These are phyloP conservation scores for Rhamphomyia laevipes DNA, from an alignment of 2,888 invertebrate species.

Conservation along the genomic window DNA sequence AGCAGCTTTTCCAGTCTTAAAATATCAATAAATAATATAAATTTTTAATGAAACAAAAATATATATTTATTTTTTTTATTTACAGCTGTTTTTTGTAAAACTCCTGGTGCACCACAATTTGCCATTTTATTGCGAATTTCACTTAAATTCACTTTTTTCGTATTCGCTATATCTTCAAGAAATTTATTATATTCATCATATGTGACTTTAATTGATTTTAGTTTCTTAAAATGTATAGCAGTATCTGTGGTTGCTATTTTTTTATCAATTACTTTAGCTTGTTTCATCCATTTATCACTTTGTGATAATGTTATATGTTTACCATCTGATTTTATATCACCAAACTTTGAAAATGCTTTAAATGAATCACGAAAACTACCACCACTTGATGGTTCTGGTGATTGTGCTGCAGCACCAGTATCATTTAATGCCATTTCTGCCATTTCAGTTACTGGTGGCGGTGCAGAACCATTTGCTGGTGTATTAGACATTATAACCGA, in stretches of 20 bases:
- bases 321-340: slow-evolving; percentile 75
- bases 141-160: slow-evolving; percentile 64
- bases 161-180: slow-evolving; percentile 73
- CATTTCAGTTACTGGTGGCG: slow-evolving; percentile 28
- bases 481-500: slow-evolving; percentile 14
- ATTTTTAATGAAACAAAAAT: background rate
- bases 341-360: slow-evolving; percentile 74
- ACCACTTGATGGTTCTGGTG: slow-evolving; percentile 22
- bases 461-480: slow-evolving; percentile 18
- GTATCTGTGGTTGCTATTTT: slow-evolving; percentile 84
- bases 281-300: slow-evolving; percentile 91
- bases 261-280: slow-evolving; percentile 73
- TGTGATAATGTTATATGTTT: slow-evolving; percentile 77
- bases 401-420: slow-evolving; percentile 12
- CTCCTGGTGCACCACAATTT: slow-evolving; percentile 67
- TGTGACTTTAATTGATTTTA: slow-evolving; percentile 67
- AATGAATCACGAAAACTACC: slow-evolving; percentile 54
- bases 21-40: slow-evolving; percentile 7
- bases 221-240: slow-evolving; percentile 78
- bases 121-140: slow-evolving; percentile 73
- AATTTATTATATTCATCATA: slow-evolving; percentile 73
- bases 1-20: slow-evolving; percentile 35
- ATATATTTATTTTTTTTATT: slow-evolving; percentile 9
- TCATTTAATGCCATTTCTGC: slow-evolving; percentile 33
- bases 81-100: slow-evolving; percentile 28